Percentiles rank a stretch among this genome's conserved stretches.
These are phyloP conservation scores for Astyanax mexicanus DNA, from an alignment of 2,797 vertebrate species.

Conservation along the genomic window DNA sequence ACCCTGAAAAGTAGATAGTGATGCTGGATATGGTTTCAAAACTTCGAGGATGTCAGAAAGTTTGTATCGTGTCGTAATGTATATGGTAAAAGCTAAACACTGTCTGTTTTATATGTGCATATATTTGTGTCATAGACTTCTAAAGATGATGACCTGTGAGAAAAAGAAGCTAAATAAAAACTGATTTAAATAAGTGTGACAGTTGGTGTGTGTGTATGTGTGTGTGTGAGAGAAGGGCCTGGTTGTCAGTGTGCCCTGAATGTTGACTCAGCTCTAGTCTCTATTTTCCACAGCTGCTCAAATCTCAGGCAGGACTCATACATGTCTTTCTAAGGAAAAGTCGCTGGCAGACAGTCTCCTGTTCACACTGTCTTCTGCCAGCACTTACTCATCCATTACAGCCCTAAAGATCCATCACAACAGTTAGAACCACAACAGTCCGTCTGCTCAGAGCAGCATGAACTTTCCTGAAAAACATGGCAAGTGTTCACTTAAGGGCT, in stretches of 20 bases:
- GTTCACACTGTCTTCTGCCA: slow-evolving; percentile 32
- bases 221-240: not conserved
- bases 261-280: slow-evolving; percentile 26
- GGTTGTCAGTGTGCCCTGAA: slow-evolving; percentile 10
- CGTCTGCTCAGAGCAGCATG: not conserved
- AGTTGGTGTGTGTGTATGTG: slow-evolving; percentile 1
- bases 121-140: too few species aligned
- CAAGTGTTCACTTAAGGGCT: too few species aligned
- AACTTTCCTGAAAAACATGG: not conserved
- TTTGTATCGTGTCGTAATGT: too few species aligned
- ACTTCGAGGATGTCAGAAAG: too few species aligned
- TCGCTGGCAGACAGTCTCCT: slow-evolving; percentile 15
- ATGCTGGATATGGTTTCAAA: too few species aligned
- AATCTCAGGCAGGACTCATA: slow-evolving; percentile 14
- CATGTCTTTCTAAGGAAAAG: slow-evolving; percentile 40
- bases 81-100: too few species aligned
- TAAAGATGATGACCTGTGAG: too few species aligned
- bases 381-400: slow-evolving; percentile 47
- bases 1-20: too few species aligned
- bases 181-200: not conserved
- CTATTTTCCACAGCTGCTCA: slow-evolving; percentile 23
- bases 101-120: too few species aligned
- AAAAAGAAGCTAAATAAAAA: too few species aligned
- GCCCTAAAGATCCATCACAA: slow-evolving; percentile 21
- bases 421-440: not conserved